Conservation (phyloP, 2,888 invertebrate genomes). For the Cosmia trapezina region DNA sequence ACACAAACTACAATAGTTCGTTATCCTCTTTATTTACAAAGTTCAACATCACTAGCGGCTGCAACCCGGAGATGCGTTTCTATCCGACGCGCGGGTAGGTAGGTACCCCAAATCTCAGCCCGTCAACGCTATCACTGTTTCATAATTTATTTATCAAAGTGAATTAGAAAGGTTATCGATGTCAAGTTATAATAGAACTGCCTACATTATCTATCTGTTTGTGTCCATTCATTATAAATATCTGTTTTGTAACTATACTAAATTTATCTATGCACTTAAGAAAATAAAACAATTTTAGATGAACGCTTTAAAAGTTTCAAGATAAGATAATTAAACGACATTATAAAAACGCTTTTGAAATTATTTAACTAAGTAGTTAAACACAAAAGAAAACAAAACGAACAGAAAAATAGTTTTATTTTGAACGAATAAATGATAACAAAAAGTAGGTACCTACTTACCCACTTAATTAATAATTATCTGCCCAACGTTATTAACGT, state of each 20-base stretch:
- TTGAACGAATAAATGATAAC: conserved; percentile 31
- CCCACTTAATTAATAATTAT: conserved; percentile 46
- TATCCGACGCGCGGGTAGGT: not conserved
- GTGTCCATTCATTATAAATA: conserved; percentile 19
- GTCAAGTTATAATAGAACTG: conserved; percentile 35
- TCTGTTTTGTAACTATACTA: conserved; percentile 14
- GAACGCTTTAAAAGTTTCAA: conserved; percentile 11
- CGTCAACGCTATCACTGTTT: conserved; percentile 33
- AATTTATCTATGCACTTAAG: conserved; percentile 25
- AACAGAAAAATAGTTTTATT: conserved; percentile 27
- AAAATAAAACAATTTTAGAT: conserved; percentile 12
- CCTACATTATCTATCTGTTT: conserved; percentile 17
- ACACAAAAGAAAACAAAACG: conserved; percentile 5
- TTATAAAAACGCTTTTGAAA: conserved; percentile 5
- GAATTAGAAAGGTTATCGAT: conserved; percentile 51
- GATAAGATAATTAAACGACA: conserved; percentile 25
- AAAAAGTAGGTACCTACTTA: conserved; percentile 10
- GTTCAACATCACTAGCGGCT: not conserved
- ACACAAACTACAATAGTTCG: conserved; percentile 31
- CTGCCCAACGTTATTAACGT: conserved; percentile 20
- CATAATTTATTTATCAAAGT: conserved; percentile 42
- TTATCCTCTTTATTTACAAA: conserved; percentile 25
- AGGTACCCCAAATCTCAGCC: conserved; percentile 6
- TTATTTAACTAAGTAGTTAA: conserved; percentile 1
- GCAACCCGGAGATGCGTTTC: conserved; percentile 3